phyloP scores from a whole-genome alignment of 2,113 vertebrate species.

The Tamias sibiricus region DNA sequence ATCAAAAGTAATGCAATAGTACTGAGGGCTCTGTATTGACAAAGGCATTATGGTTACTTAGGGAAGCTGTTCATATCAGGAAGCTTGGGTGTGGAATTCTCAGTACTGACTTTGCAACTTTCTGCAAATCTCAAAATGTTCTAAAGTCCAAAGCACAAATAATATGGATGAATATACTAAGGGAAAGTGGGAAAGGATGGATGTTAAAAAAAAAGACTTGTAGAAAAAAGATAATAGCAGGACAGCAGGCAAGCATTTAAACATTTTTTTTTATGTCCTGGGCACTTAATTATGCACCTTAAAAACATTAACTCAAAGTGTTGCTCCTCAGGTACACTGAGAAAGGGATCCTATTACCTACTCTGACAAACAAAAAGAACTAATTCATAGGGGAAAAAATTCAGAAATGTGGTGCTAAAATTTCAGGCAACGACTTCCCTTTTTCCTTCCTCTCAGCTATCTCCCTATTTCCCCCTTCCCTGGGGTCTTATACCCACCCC shows the following conservation, averaged over 20 bases:
- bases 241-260: neutral
- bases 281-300: neutral
- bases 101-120: neutral
- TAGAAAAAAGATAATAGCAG: neutral
- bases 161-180: neutral
- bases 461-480: neutral
- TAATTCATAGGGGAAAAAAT: neutral
- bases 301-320: neutral
- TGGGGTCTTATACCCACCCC: neutral
- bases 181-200: neutral
- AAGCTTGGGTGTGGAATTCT: neutral
- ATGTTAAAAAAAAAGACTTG: neutral
- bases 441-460: neutral
- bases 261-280: neutral
- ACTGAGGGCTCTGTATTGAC: neutral
- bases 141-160: constrained; percentile 7
- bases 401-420: neutral
- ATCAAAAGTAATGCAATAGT: neutral
- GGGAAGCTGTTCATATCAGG: neutral
- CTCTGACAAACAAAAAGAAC: constrained; percentile 11
- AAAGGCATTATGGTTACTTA: neutral
- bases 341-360: neutral
- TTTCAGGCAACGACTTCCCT: neutral
- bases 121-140: constrained; percentile 19
- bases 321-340: neutral